Base-by-base conservation (phyloP, 2,888 invertebrate species). In the Smittia aterrima region DNA sequence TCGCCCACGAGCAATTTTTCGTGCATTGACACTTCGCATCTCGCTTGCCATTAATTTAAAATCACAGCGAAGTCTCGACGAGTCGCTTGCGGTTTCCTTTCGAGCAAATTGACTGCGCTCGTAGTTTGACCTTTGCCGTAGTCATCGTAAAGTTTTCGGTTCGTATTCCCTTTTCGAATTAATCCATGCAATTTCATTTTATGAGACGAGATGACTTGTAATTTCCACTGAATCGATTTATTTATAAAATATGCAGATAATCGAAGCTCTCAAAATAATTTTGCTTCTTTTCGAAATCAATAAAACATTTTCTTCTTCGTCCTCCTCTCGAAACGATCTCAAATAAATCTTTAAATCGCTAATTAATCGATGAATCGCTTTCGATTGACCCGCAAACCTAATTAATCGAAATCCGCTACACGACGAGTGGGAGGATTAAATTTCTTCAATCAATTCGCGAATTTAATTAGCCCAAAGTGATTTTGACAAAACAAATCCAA, bases 1-100 rank as follows among this genome's bases (percentile, higher is more conserved):
- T n/a, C 47, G 47, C 47, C 47, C 47, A 47, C 47, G 16, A 47
- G 47, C 47, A 47, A n/a, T 47, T n/a, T 47, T n/a, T n/a, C 47
- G 47, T 47, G 2, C 47, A 47, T 47, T 16, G 47, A 47, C 47
- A 47, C 16, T n/a, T n/a, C 16, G 16, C 11, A 11, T 47, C 16
- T 6, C 11, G 11, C 47, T 11, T 3, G 16, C 47, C 47, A 47
- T 32, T 32, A 32, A 32, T 32, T 32, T 32, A 32, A 32, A 47
- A 47, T 47, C 47, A 6, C n/a, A n/a, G n/a, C 47, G 32, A 32
- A 32, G 32, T 6, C 4, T 47, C 16, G 16, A 47, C 11, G 16
- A n/a, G 11, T 47, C 47, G 32, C 47, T 16, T 47, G 47, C 47
- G 47, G 47, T n/a, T 47, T 47, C 16, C 47, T n/a, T 47, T 47